These are phyloP conservation scores for Pseudochaenichthys georgianus DNA, from an alignment of 2,797 vertebrate genomes.

Conservation along the genomic window DNA sequence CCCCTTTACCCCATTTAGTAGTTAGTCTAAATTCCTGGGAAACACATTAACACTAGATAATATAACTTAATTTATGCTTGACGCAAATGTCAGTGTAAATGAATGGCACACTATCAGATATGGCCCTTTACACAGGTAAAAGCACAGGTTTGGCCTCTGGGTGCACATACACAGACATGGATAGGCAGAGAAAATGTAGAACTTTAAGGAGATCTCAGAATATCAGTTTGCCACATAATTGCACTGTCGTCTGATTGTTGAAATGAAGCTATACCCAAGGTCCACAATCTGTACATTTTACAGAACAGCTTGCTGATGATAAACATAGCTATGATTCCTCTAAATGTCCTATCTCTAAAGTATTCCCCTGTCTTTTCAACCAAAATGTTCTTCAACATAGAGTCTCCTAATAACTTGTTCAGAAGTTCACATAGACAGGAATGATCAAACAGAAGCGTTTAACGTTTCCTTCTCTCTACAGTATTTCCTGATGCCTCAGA, in stretches of 20 bases:
- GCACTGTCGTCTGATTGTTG: background rate
- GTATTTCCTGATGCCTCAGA: constrained; percentile 50
- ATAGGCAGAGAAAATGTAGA: too few species aligned
- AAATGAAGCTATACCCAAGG: background rate
- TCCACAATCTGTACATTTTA: background rate
- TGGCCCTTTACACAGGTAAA: too few species aligned
- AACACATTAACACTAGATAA: too few species aligned
- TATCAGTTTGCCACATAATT: background rate
- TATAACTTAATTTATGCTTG: too few species aligned
- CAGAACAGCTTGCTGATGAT: background rate
- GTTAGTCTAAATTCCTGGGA: too few species aligned
- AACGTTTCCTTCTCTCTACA: constrained; percentile 16
- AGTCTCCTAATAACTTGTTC: background rate
- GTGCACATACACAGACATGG: background rate
- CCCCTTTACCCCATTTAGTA: too few species aligned
- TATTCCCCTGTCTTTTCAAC: background rate
- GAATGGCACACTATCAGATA: too few species aligned
- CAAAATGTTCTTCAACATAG: background rate
- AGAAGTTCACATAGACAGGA: background rate
- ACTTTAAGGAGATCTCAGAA: background rate
- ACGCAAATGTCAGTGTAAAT: too few species aligned
- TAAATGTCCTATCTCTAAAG: background rate
- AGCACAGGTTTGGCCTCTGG: background rate
- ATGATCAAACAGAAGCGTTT: background rate
- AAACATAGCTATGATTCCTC: background rate